phyloP scores from a whole-genome alignment of 35 echinoderm and acorn worm genomes.

The Apostichopus parvimensis region DNA sequence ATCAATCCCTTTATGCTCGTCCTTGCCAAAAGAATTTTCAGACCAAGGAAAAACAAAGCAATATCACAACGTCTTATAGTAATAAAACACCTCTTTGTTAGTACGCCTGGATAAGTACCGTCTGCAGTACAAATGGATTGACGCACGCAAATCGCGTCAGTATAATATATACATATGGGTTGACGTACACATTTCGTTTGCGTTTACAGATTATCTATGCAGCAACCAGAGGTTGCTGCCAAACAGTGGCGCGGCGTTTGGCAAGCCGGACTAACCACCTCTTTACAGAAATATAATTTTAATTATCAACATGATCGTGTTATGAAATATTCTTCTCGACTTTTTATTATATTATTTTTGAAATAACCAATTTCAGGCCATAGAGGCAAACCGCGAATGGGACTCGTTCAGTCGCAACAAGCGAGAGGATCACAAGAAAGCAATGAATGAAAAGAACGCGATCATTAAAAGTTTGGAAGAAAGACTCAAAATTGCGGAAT shows the following conservation, averaged over 20 bases:
- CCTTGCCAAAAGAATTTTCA: background rate
- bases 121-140: too few species aligned
- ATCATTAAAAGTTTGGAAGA: constrained; percentile 15
- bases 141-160: too few species aligned
- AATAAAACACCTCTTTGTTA: background rate
- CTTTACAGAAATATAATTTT: too few species aligned
- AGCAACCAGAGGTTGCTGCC: too few species aligned
- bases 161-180: too few species aligned
- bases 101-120: background rate
- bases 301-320: too few species aligned
- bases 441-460: background rate
- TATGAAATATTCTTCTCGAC: too few species aligned
- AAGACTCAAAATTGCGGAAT: constrained; percentile 16
- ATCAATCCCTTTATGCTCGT: background rate
- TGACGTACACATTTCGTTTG: too few species aligned
- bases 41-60: background rate
- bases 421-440: background rate
- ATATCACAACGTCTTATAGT: background rate
- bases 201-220: too few species aligned
- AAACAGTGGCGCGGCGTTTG: background rate
- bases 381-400: constrained; percentile 36
- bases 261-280: background rate
- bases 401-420: background rate
- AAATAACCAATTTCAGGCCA: background rate
- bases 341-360: background rate